phyloP scores from a whole-genome alignment of 2,797 vertebrate genomes.

The Danio aesculapii region DNA sequence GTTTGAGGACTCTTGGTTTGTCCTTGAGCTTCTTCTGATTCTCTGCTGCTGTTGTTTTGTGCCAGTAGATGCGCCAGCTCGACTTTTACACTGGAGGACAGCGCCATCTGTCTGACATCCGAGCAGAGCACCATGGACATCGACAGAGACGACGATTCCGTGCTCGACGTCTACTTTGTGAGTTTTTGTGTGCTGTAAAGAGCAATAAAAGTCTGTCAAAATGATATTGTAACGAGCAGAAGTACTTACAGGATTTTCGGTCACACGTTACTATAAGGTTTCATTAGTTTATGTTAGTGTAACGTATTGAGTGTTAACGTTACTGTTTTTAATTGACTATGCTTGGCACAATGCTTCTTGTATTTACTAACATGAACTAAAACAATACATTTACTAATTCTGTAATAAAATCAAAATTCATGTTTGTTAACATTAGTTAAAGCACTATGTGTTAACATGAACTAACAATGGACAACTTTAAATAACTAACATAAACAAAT shows the following conservation, averaged over 20 bases:
- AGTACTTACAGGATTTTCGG: neutral
- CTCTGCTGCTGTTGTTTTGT: slow-evolving; percentile 40
- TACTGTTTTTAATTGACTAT: no score
- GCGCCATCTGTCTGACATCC: slow-evolving; percentile 93
- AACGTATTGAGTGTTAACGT: no score
- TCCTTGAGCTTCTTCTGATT: slow-evolving; percentile 13
- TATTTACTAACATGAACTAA: no score
- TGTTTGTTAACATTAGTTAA: no score
- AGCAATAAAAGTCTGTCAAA: neutral
- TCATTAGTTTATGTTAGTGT: no score
- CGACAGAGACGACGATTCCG: slow-evolving; percentile 91
- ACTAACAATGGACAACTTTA: no score
- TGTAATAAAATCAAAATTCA: no score
- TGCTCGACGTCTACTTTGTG: slow-evolving; percentile 95
- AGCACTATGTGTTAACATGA: no score
- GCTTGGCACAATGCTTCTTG: no score
- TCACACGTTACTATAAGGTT: no score
- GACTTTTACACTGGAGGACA: slow-evolving; percentile 93
- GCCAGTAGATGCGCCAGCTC: slow-evolving; percentile 89
- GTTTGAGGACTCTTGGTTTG: slow-evolving; percentile 26
- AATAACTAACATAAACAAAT: no score
- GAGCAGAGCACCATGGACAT: slow-evolving; percentile 91
- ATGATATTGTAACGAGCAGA: neutral
- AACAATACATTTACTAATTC: no score
- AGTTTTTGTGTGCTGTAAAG: slow-evolving; percentile 64